Base-by-base conservation (phyloP, 1,140 invertebrate genomes). In the Lasioglossum baleicum region DNA sequence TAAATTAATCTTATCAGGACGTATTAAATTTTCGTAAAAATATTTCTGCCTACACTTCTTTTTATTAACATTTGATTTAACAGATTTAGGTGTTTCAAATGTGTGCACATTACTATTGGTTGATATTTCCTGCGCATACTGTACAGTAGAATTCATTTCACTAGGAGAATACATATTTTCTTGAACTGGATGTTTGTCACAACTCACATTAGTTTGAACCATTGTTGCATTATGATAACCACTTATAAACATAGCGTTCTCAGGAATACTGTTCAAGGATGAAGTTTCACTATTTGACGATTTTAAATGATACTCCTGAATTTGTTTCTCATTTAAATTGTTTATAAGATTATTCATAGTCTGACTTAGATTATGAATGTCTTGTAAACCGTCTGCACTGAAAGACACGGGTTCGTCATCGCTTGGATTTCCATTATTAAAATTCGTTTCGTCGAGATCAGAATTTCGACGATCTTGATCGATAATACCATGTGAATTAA, bases 331-430 rank as follows among this genome's bases (percentile, higher is more conserved):
- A 40, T 87, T 84, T 31, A 88, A 76, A 80, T 87, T 86, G 20
- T 83, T 82, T 79, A 87, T 88, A 26, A 91, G 58, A 79, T 88
- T 83, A n/a, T 88, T 71, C 73, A 90, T 68, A 31, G 88, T 88
- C 22, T 69, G 82, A 20, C 86, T 88, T 13, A 90, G 67, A 40
- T 58, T 71, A 10, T 86, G 69, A 20, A 90, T 85, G 31, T 90
- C 84, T 66, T 84, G 83, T 51, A 89, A 58, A 73, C 85, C 89
- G 13, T 88, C 90, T 51, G 80, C 75, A 69, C 84, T 88, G 58
- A 86, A 65, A 31, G 82, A 88, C 22, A 85, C 60, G 15, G 82
- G 80, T 63, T 87, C 76, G 17, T 81, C 69, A 20, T 88, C 76
- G 4, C 74, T 83, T 56, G 26, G 20, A 68, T 86, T 87, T 48